Base-by-base conservation (phyloP, 2,797 vertebrate species). In the Neopelma chrysocephalum region DNA sequence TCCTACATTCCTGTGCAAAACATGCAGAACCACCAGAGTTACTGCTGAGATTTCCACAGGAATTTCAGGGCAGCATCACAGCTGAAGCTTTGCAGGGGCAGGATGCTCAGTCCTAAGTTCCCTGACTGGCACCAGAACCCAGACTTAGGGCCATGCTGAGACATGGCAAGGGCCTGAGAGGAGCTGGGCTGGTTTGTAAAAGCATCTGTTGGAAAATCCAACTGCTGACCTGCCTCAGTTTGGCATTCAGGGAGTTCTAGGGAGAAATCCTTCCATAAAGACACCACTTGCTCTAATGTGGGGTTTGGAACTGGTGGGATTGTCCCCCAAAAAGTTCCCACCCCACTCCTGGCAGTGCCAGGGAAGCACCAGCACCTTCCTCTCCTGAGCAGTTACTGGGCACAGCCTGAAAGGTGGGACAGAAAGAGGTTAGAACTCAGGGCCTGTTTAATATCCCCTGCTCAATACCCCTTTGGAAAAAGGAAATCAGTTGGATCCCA, bases 11-110 rank as follows among this genome's bases (percentile, higher is more conserved):
- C 15, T 1, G 4, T 10, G 70, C 38, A 43, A 34, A 82, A 42
- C 34, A n/a, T 0, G 3, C 3, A 29, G 20, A 19, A 42, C 38
- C n/a, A 9, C 1, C 38, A 40, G 14, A 62, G 60, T 7, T 42
- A 13, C 27, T 42, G 84, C 32, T 56, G 53, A 2, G 61, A 83
- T 13, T 66, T 14, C 58, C 80, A 29, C 3, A 11, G 45, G 40
- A 5, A 29, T n/a, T 42, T 31, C 61, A 25, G 0, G 8, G 47
- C 38, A 72, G 58, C 42, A 43, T 4, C 82, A 38, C 36, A 40
- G 69, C 20, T 43, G 16, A 20, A 65, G 32, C 6, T 50, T 4
- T 75, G 40, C 69, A 92, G 36, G 50, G 50, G n/a, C 27, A 78
- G 54, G 36, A 62, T 32, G 68, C 51, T 47, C 3, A 60, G 50